These are phyloP conservation scores for Sebastes vulpes DNA, from an alignment of 2,797 vertebrate species.

Conservation along the genomic window DNA sequence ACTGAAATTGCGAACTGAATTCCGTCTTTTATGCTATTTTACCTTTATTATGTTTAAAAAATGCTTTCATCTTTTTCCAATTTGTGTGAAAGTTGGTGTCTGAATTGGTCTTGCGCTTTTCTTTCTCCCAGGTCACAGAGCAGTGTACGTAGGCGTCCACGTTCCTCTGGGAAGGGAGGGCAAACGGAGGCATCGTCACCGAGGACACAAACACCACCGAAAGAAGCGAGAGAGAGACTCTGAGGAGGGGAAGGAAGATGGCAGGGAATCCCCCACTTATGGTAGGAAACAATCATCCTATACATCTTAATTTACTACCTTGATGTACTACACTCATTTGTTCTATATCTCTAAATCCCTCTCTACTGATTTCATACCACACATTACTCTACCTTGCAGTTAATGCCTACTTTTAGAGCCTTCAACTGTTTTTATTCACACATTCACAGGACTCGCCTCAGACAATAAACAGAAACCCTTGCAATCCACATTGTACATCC, in stretches of 20 bases:
- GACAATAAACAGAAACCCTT: not conserved
- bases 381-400: not conserved
- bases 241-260: constrained; percentile 92
- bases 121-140: constrained; percentile 90
- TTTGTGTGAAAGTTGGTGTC: not conserved
- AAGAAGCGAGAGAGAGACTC: constrained; percentile 89
- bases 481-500: not conserved
- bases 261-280: constrained; percentile 92
- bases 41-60: not conserved
- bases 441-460: not conserved
- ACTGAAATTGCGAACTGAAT: not conserved
- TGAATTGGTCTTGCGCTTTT: not conserved
- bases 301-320: not conserved
- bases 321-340: not conserved
- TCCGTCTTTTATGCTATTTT: not conserved
- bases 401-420: not conserved
- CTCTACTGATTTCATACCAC: not conserved
- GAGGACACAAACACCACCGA: constrained; percentile 93
- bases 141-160: constrained; percentile 96
- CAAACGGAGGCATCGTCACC: constrained; percentile 91
- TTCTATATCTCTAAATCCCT: not conserved
- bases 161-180: constrained; percentile 93
- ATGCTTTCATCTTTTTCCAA: not conserved
- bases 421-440: constrained; percentile 7
- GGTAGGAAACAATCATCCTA: constrained; percentile 78